Percentiles rank a stretch among this genome's conserved stretches.
Conservation (phyloP, 2,797 vertebrate species). For the Pogoniulus pusillus region DNA sequence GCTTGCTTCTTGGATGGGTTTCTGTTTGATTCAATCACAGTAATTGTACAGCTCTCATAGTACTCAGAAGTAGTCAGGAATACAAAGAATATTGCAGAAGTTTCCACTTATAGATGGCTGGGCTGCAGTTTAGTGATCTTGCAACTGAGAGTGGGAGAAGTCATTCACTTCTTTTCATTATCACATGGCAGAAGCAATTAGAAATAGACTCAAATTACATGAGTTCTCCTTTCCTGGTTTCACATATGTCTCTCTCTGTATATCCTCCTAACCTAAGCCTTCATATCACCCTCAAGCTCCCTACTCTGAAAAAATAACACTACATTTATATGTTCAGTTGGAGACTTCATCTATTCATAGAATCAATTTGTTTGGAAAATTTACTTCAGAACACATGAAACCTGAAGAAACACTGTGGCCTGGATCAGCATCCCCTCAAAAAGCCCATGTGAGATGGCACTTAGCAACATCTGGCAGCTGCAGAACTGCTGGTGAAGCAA, state of each 20-base stretch:
- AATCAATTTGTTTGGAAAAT: not conserved
- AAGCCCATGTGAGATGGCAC: not conserved
- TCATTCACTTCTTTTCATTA: not conserved
- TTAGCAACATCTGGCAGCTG: not conserved
- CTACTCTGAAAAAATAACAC: not conserved
- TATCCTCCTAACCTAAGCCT: not conserved
- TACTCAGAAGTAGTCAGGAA: conserved; percentile 1
- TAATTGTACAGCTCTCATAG: conserved; percentile 30
- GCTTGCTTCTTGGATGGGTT: conserved; percentile 12
- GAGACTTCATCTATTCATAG: too few relatives aligned
- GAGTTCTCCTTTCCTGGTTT: not conserved
- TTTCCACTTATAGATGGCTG: conserved; percentile 15
- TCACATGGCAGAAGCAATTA: not conserved
- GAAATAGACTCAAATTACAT: not conserved
- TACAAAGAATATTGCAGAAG: conserved; percentile 2
- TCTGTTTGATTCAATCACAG: conserved; percentile 16
- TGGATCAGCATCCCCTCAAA: not conserved
- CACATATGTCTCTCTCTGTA: fast-evolving
- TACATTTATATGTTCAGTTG: not conserved
- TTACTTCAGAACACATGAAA: not conserved
- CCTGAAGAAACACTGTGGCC: not conserved
- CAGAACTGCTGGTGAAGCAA: not conserved
- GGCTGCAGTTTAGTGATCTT: not conserved
- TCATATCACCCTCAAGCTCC: not conserved
- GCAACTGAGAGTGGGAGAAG: not conserved